Evolutionary conservation across 2,113 vertebrate genomes (phyloP), one percentile per base, ranked within the genome.

Genomic region (Tangachromis dhanisi): DNA sequence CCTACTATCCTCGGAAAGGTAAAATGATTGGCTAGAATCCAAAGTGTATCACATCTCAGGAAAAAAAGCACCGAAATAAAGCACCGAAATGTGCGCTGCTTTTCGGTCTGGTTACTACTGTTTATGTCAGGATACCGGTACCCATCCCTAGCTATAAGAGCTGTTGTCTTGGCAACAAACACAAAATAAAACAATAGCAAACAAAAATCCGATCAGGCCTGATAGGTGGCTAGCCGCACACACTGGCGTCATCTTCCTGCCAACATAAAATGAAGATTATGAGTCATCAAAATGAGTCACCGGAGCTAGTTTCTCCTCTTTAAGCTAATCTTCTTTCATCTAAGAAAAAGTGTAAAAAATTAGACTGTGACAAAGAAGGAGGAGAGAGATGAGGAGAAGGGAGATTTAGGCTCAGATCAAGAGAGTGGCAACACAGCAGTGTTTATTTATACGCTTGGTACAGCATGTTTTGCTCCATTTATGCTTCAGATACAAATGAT

Each of bases 401-500:
- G 71, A 19, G 21, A 35, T 31, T 61, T 16, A n/a, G 7, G 5
- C 45, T 45, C 57, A 14, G 61, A 86, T 89, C 35, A 19, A 76
- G 29, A 63, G 21, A 21, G 29, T 31, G 53, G 45, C 38, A 54
- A 81, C 80, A 57, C 63, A 47, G 14, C 54, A 49, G 12, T 79
- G n/a, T 40, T 78, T 17, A 9, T 57, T 51, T 31, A 42, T 84
- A 84, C 5, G 13, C 21, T 61, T 76, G 29, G 21, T 35, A n/a
- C 53, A 5, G 3, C 29, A 3, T 33, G 14, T 42, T 83, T 59
- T 40, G 21, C 16, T 47, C 81, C 83, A 35, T 79, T 86, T 76
- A 51, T 40, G 35, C 29, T 66, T 78, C 84, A 78, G 80, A 84
- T 54, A 35, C 16, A 81, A 89, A 61, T 73, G 13, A 83, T 57